Conservation (phyloP, 37 sponge, comb jelly and placozoan genomes). For the Ianthella basta region DNA sequence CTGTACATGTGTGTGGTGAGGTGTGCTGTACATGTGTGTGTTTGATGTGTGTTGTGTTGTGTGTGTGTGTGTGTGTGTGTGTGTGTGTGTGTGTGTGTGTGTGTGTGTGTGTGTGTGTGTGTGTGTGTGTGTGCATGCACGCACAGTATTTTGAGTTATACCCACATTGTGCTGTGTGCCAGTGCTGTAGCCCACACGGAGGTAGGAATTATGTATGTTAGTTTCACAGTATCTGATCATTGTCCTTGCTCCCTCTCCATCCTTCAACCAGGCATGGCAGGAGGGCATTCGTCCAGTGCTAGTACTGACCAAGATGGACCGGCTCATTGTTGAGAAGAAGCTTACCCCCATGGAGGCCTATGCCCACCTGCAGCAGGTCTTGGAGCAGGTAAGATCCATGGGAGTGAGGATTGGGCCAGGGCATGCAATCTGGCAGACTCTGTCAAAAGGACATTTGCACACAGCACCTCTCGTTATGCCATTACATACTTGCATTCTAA, state of each 20-base stretch:
- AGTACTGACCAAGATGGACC: constrained; percentile 92
- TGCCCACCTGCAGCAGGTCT: constrained; percentile 81
- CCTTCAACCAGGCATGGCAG: constrained; percentile 84
- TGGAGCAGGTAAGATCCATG: constrained; percentile 92
- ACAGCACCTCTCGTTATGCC: too few relatives aligned
- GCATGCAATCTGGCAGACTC: too few relatives aligned
- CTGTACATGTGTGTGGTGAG: too few relatives aligned
- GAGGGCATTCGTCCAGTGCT: constrained; percentile 92
- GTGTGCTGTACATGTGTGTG: neutral
- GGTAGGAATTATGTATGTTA: neutral
- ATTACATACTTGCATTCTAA: too few relatives aligned
- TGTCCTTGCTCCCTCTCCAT: too few relatives aligned
- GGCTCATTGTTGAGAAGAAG: constrained; percentile 85
- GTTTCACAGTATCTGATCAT: neutral
- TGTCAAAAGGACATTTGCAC: too few relatives aligned
- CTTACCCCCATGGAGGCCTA: constrained; percentile 90
- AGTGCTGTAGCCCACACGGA: neutral
- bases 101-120: neutral
- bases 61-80: neutral
- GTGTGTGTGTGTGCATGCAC: neutral
- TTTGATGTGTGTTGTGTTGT: neutral
- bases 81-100: neutral
- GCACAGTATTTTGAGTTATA: neutral
- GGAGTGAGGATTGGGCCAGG: too few relatives aligned
- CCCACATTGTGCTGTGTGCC: neutral